phyloP scores from a whole-genome alignment of 2,113 vertebrate species.

The Zapus hudsonius region DNA sequence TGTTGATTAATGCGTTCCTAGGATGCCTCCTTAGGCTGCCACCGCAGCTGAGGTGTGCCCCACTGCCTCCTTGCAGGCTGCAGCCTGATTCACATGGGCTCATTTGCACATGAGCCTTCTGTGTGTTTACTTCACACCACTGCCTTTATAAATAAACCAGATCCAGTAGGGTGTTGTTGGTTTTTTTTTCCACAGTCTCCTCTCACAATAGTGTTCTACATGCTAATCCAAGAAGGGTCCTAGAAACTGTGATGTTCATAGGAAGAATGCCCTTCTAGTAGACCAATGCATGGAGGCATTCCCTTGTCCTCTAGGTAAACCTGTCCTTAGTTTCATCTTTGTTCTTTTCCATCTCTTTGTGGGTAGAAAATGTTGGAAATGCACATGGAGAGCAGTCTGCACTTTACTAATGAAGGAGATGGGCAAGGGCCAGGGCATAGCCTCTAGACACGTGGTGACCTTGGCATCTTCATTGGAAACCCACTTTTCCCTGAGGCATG shows the following conservation, averaged over 20 bases:
- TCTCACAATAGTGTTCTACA: neutral
- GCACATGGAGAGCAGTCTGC: neutral
- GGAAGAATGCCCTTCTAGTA: neutral
- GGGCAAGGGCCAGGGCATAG: neutral
- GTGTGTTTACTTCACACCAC: neutral
- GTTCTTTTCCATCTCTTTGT: constrained; percentile 11
- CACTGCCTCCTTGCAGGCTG: neutral
- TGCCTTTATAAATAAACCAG: neutral
- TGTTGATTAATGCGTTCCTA: constrained; percentile 78
- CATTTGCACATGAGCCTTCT: neutral
- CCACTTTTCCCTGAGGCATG: neutral
- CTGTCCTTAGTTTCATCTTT: constrained; percentile 8
- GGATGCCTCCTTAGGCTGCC: constrained; percentile 24
- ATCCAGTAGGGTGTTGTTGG: no score
- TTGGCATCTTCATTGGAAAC: constrained; percentile 3
- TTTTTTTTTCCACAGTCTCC: neutral
- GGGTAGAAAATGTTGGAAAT: neutral
- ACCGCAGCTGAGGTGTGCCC: constrained; percentile 70
- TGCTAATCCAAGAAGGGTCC: neutral
- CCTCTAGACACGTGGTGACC: neutral
- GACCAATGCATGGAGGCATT: neutral
- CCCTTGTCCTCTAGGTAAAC: neutral
- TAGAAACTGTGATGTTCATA: neutral
- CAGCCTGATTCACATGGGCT: neutral
- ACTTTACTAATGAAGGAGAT: neutral